Percentiles rank a stretch among this genome's conserved stretches.
These are phyloP conservation scores for Pteronotus mesoamericanus DNA, from an alignment of 2,797 vertebrate species.

Conservation along the genomic window DNA sequence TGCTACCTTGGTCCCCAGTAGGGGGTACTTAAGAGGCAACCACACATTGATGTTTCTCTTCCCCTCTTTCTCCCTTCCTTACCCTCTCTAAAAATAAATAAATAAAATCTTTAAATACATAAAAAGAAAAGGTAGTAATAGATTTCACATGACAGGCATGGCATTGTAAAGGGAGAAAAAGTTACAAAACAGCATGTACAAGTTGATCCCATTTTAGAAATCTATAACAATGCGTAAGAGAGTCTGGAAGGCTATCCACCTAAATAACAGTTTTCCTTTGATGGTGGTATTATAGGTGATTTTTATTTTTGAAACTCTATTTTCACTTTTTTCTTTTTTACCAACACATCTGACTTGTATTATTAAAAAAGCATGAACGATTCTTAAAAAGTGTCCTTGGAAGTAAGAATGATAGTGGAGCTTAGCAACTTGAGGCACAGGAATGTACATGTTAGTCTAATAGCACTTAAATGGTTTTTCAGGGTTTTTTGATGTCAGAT, in stretches of 20 bases:
- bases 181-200: conserved; percentile 63
- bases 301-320: background rate
- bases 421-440: conserved; percentile 19
- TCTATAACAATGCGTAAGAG: conserved; percentile 40
- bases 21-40: too few relatives aligned
- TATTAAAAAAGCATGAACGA: conserved; percentile 32
- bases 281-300: background rate
- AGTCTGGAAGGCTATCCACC: conserved; percentile 13
- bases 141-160: conserved; percentile 32
- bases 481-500: background rate
- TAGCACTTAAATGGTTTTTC: background rate
- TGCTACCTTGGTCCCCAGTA: too few relatives aligned
- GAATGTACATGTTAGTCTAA: background rate
- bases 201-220: conserved; percentile 46
- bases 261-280: conserved; percentile 24
- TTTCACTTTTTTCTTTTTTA: background rate
- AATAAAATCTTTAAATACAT: too few relatives aligned
- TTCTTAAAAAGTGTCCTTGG: conserved; percentile 31
- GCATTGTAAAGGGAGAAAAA: conserved; percentile 38
- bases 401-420: conserved; percentile 2
- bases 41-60: too few relatives aligned
- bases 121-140: conserved; percentile 53
- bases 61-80: too few relatives aligned
- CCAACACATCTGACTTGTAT: background rate
- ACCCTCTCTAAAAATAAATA: too few relatives aligned